phyloP scores from a whole-genome alignment of 2,888 invertebrate species.

The Gasteruption jaculator region DNA sequence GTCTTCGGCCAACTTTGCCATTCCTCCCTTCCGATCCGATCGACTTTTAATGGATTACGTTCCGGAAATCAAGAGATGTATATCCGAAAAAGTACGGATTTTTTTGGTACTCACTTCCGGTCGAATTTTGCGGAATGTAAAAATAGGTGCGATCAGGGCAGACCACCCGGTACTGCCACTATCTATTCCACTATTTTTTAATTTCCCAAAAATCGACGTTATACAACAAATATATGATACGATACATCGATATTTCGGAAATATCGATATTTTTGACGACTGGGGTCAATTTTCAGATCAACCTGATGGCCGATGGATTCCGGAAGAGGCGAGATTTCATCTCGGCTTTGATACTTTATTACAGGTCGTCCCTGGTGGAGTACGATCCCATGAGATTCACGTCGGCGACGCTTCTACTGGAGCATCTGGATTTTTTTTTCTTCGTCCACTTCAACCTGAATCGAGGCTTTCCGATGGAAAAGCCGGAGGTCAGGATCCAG shows the following conservation, averaged over 20 bases:
- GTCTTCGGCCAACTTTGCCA: constrained; percentile 42
- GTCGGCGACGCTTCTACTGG: constrained; percentile 46
- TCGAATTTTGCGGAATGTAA: too few species aligned
- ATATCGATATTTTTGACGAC: too few species aligned
- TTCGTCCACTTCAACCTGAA: constrained; percentile 41
- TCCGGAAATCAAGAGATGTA: constrained; percentile 54
- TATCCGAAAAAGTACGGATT: constrained; percentile 54
- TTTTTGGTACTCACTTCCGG: constrained; percentile 23
- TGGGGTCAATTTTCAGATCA: constrained; percentile 38
- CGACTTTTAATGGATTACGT: constrained; percentile 57
- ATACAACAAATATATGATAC: too few species aligned
- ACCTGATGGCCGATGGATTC: constrained; percentile 17
- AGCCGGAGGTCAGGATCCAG: constrained; percentile 55
- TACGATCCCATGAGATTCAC: constrained; percentile 50
- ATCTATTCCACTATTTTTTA: too few species aligned
- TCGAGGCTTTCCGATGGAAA: constrained; percentile 56
- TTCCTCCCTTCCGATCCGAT: constrained; percentile 52
- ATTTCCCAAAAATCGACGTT: too few species aligned
- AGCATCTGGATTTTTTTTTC: constrained; percentile 51
- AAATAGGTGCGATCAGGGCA: too few species aligned
- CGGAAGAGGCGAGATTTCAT: constrained; percentile 28
- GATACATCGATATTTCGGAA: too few species aligned
- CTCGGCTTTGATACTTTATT: constrained; percentile 35
- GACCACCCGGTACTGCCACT: too few species aligned
- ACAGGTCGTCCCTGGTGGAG: constrained; percentile 49